A percentile compares a stretch with the other conserved stretches of the same genome.
phyloP scores from a whole-genome alignment of 2,797 vertebrate genomes.

The Ciconia nigra region DNA sequence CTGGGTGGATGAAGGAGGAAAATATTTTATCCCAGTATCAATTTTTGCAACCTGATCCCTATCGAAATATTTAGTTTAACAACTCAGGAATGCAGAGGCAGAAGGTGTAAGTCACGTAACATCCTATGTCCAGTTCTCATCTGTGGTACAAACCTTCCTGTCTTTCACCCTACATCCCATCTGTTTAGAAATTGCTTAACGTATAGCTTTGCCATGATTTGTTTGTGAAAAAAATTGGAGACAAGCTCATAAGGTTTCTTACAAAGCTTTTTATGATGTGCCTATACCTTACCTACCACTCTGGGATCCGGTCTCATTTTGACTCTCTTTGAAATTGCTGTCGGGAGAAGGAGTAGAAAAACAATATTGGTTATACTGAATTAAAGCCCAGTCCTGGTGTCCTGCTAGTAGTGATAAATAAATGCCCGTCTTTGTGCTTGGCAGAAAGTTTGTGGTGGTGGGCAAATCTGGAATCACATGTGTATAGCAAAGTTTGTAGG shows the following conservation, averaged over 20 bases:
- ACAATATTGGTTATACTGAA: not conserved
- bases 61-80: not conserved
- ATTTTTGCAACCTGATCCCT: not conserved
- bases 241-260: not conserved
- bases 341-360: not conserved
- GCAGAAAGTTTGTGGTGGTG: not conserved
- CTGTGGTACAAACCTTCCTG: not conserved
- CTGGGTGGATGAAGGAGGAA: not conserved
- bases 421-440: not conserved
- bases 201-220: not conserved
- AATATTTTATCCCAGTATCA: not conserved
- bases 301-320: not conserved
- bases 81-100: not conserved
- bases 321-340: not conserved
- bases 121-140: not conserved
- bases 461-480: not conserved
- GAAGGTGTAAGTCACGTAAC: not conserved
- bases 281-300: not conserved
- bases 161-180: not conserved
- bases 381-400: not conserved
- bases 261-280: not conserved
- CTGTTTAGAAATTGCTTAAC: not conserved
- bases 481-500: fast-evolving
- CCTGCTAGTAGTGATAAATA: not conserved
- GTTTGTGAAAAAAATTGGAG: not conserved